phyloP scores from a whole-genome alignment of 2,888 invertebrate genomes.

The Rhagium mordax region DNA sequence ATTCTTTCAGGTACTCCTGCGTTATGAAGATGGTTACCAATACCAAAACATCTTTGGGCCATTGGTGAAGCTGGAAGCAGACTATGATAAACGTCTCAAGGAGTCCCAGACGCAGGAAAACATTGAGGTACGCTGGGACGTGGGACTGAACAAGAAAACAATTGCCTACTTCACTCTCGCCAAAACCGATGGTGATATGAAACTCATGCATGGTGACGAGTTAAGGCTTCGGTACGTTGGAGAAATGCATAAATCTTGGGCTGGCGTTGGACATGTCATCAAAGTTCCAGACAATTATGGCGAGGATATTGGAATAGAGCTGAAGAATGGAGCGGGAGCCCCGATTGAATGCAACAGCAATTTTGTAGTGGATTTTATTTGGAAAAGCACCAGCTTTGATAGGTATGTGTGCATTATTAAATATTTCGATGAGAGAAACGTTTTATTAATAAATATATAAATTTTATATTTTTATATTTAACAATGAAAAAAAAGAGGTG shows the following conservation, averaged over 20 bases:
- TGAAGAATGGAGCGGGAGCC: constrained; percentile 93
- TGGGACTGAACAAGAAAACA: constrained; percentile 97
- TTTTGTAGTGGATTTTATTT: constrained; percentile 98
- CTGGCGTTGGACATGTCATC: constrained; percentile 98
- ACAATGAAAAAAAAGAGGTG: no score
- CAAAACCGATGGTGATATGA: constrained; percentile 98
- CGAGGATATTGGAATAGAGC: constrained; percentile 97
- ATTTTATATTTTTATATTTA: no score
- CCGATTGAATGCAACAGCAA: constrained; percentile 95
- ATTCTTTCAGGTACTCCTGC: constrained; percentile 66
- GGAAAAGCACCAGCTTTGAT: constrained; percentile 99
- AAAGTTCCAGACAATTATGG: constrained; percentile 96
- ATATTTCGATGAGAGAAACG: background rate
- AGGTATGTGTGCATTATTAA: constrained; percentile 72
- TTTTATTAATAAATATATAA: no score
- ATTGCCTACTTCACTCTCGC: constrained; percentile 98
- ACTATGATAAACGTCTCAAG: constrained; percentile 97
- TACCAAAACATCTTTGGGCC: constrained; percentile 99
- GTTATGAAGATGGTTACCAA: constrained; percentile 99
- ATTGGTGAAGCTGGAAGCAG: constrained; percentile 96
- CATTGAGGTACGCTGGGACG: constrained; percentile 98
- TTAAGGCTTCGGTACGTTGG: constrained; percentile 92
- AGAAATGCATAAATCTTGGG: constrained; percentile 95
- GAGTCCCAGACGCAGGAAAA: constrained; percentile 99
- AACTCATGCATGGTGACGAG: constrained; percentile 99